Evolutionary conservation across 2,113 vertebrate genomes (phyloP).

Genomic region (Turnix velox): DNA sequence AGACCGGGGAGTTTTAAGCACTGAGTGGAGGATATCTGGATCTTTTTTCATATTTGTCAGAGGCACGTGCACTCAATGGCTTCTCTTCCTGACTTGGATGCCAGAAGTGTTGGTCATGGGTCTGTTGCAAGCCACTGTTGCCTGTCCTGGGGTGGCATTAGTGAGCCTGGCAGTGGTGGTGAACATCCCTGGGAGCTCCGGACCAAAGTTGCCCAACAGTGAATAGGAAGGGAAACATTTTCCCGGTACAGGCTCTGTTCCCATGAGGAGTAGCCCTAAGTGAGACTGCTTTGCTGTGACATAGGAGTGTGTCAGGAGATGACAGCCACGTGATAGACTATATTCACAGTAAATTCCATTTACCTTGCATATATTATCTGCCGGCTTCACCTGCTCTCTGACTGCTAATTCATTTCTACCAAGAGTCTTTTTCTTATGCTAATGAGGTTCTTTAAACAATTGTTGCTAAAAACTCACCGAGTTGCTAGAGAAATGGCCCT

Average conservation of each 20-base stretch:
- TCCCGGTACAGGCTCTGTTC: neutral
- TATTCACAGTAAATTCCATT: neutral
- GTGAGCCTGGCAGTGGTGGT: neutral
- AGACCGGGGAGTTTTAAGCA: neutral
- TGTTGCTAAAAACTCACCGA: slow-evolving; percentile 10
- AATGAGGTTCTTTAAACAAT: slow-evolving; percentile 49
- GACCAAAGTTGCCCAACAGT: neutral
- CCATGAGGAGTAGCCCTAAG: neutral
- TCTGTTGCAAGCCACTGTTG: neutral
- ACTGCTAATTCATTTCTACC: slow-evolving; percentile 42
- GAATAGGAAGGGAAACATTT: neutral
- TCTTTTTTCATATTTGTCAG: neutral
- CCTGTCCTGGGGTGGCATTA: neutral
- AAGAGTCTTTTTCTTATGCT: slow-evolving; percentile 45
- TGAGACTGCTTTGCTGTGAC: neutral
- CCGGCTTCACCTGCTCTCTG: slow-evolving; percentile 14
- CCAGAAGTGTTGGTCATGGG: neutral
- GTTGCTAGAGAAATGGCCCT: neutral
- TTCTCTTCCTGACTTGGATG: neutral
- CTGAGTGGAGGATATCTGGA: neutral
- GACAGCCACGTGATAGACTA: neutral
- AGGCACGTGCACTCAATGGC: fast-evolving
- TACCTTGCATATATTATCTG: slow-evolving; percentile 30
- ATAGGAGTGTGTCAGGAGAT: neutral
- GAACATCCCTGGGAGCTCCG: neutral